Base-by-base conservation (phyloP, 2,888 invertebrate genomes). In the Aricia artaxerxes region DNA sequence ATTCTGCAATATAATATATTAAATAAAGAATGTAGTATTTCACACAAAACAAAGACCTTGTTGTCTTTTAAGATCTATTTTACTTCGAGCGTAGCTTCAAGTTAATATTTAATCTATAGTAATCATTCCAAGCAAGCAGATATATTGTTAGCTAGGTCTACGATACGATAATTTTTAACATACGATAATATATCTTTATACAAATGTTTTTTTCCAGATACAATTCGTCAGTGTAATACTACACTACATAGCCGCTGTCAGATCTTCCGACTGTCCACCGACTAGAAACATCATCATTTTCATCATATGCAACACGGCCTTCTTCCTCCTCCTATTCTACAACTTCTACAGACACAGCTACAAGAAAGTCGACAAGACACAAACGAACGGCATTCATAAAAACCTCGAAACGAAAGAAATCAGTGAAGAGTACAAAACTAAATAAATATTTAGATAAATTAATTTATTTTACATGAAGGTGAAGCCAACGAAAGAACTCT, bases 181-280 rank as follows among this genome's bases (percentile, higher is more conserved):
- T 7, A 9, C 44, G 44, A 44, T 7, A 44, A 44, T 31, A 57
- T 77, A 35, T 38, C 24, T 49, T 16, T 76, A 53, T 24, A 24
- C 11, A 7, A 13, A 11, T 40, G 11, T 73, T 35, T 24, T 81
- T 86, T 94, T 90, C 38, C 92, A 96, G 96, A 89, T 95, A 3
- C 97, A 97, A 85, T 97, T 97, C 83, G 91, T 95, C 60, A 95
- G 96, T 35, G 95, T 96, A 82, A 91, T 96, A 77, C 83, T 95
- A 0, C 96, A 96, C 82, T 95, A 95, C 83, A 77, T 92, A 6
- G 24, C 91, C 0, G 87, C 94, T 75, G 89, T 95, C 0, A 89
- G 91, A 5, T 87, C 92, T 9, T 95, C 95, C 80, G 96, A 96
- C 1, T 96, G 96, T 83, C 95, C 96, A 24, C 95, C 95, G 1